phyloP scores from a whole-genome alignment of 2,888 invertebrate species.

The Ditylenchus weischeri region DNA sequence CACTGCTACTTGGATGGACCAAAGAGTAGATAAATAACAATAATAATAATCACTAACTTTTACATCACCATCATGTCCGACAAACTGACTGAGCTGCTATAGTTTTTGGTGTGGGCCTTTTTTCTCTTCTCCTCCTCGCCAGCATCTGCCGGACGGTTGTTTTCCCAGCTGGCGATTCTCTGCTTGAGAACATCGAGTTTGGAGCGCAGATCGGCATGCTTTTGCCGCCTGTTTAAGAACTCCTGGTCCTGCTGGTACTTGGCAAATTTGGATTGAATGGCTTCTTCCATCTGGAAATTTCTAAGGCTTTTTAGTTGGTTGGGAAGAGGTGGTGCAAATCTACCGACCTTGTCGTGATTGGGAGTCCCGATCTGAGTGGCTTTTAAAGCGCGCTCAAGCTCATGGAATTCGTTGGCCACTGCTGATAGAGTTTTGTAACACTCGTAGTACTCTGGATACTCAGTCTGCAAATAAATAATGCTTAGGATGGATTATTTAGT shows the following conservation, averaged over 20 bases:
- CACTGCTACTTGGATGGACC: no score
- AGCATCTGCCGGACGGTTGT: not conserved
- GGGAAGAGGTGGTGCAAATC: no score
- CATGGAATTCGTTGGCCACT: slow-evolving; percentile 30
- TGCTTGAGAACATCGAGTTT: slow-evolving; percentile 45
- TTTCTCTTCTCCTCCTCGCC: not conserved
- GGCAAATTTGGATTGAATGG: slow-evolving; percentile 25
- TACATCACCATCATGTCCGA: slow-evolving; percentile 11
- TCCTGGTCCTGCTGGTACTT: slow-evolving; percentile 22
- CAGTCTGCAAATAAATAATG: slow-evolving; percentile 34
- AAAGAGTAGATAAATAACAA: no score
- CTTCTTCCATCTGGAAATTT: slow-evolving; percentile 21
- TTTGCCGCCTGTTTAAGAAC: slow-evolving; percentile 38
- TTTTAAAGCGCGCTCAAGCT: slow-evolving; percentile 18
- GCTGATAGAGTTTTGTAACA: slow-evolving; percentile 30
- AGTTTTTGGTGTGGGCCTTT: no score
- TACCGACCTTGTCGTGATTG: slow-evolving; percentile 28
- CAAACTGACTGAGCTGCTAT: not conserved
- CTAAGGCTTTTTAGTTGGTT: not conserved
- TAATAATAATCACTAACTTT: not conserved
- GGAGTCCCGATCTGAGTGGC: slow-evolving; percentile 1
- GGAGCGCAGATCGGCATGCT: slow-evolving; percentile 44
- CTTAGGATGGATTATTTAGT: not conserved
- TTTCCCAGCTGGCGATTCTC: slow-evolving; percentile 41
- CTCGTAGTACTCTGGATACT: slow-evolving; percentile 45